Conservation (phyloP, 1,140 invertebrate species). For the Mylabris phalerata region DNA sequence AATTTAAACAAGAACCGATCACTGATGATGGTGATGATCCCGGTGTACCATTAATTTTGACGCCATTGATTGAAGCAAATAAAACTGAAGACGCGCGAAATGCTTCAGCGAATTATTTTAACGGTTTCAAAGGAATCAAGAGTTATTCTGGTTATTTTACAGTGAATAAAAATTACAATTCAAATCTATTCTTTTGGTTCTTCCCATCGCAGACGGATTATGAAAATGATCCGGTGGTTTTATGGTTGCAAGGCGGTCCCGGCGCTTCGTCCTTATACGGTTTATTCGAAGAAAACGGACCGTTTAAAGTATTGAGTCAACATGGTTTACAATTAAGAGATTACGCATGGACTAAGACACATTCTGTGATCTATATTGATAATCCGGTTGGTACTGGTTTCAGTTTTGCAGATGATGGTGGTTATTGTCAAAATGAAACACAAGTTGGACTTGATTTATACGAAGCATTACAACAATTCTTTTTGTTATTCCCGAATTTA, state of each 20-base stretch:
- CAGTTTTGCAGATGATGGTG: conserved; percentile 58
- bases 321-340: conserved; percentile 45
- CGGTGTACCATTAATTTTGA: conserved; percentile 49
- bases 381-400: conserved; percentile 80
- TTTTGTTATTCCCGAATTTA: too few relatives aligned
- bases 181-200: conserved; percentile 75
- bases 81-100: conserved; percentile 41
- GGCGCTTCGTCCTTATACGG: conserved; percentile 64
- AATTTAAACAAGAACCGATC: conserved; percentile 21
- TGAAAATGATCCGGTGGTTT: conserved; percentile 52
- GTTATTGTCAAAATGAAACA: too few relatives aligned
- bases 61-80: conserved; percentile 48
- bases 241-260: conserved; percentile 74
- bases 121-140: conserved; percentile 32
- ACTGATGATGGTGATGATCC: conserved; percentile 36
- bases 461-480: too few relatives aligned
- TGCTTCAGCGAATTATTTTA: conserved; percentile 24
- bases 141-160: conserved; percentile 62
- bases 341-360: conserved; percentile 65
- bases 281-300: conserved; percentile 65
- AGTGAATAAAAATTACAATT: conserved; percentile 56
- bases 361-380: conserved; percentile 75
- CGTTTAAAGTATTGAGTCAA: conserved; percentile 46
- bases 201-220: conserved; percentile 54
- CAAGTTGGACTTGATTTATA: too few relatives aligned